Evolutionary conservation across 2,113 vertebrate genomes (phyloP), one percentile per base, ranked within the genome.

Genomic region (Gnathonemus longibarbis): DNA sequence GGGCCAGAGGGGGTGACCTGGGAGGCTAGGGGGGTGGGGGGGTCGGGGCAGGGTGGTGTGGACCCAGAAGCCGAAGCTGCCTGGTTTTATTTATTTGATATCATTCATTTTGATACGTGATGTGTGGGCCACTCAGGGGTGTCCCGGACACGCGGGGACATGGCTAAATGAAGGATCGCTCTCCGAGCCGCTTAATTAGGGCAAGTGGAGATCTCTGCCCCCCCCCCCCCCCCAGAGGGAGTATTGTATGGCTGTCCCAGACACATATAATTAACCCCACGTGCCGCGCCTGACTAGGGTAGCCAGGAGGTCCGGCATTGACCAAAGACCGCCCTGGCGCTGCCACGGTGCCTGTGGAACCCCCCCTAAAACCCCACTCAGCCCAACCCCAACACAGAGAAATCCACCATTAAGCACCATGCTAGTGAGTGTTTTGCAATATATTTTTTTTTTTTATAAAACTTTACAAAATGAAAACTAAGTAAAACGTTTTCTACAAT

Each of bases 211-310:
- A 92, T 77, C 70, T 15, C 70, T 21, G 35, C 0, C 35, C 35
- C 35, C 35, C 35, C 35, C 91, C 48, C 87, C 92, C 91, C 92
- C 94, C 94, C 93, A 91, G 27, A 52, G 94, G 94, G 93, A 93
- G 89, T 93, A 91, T 90, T 17, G 5, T 90, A 48, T 94, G 93
- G 92, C 93, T 93, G 93, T 94, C 93, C 93, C 91, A 93, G 91
- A 91, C 91, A 92, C 50, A 70, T 91, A 90, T 45, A 90, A 85
- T 90, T 92, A 93, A 90, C 91, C 70, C 27, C 35, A 90, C 90
- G 90, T 91, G 84, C 88, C 88, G 85, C 91, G 91, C 91, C 91
- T 91, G 83, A 88, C 91, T 19, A 19, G 21, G 24, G 53, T 62
- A 49, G 17, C 42, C 27, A 91, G 83, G 90, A 85, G 84, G 91